Evolutionary conservation across 2,113 vertebrate species (phyloP), one percentile per base, ranked within the genome.

Genomic region (Lycaon pictus): DNA sequence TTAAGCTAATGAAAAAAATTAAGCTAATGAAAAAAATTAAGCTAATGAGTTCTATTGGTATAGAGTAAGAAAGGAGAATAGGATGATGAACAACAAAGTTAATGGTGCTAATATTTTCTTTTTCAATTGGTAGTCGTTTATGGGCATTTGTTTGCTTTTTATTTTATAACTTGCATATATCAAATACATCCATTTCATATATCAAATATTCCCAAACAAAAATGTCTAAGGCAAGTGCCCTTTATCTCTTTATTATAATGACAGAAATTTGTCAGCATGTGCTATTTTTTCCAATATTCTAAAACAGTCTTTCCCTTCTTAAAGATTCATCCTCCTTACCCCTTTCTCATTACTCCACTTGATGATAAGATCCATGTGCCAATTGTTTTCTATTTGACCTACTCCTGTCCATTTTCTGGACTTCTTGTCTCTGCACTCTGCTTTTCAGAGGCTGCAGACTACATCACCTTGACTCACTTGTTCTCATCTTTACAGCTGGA

Each of bases 391-490:
- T 55, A 60, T 32, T 62, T 19, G 84, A 29, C 23, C 20, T n/a
- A 11, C 2, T 19, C 16, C 11, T 22, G 8, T 63, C 13, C 20
- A 5, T 82, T 89, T 89, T 29, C 51, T 80, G 0, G 11, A 56
- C 9, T 32, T 65, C 32, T 20, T 48, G 17, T 27, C 51, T 65
- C 32, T 55, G 11, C 22, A 13, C 53, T 51, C 0, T 58, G n/a
- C 17, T 43, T 1, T 2, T 56, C 37, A 32, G 56, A 80, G 17
- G 8, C n/a, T 84, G 15, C 55, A 62, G 16, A 23, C 53, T 51
- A 1, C 2, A 51, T 43, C 20, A 22, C n/a, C 15, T 43, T 35
- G 5, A n/a, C 17, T n/a, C 2, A 0, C 9, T 65, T 35, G 4
- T 5, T 22, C 5, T 85, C 32, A 3, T 69, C 65, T 76, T 94